phyloP scores from a whole-genome alignment of 2,888 invertebrate genomes.

The Chrysolina oricalcia region DNA sequence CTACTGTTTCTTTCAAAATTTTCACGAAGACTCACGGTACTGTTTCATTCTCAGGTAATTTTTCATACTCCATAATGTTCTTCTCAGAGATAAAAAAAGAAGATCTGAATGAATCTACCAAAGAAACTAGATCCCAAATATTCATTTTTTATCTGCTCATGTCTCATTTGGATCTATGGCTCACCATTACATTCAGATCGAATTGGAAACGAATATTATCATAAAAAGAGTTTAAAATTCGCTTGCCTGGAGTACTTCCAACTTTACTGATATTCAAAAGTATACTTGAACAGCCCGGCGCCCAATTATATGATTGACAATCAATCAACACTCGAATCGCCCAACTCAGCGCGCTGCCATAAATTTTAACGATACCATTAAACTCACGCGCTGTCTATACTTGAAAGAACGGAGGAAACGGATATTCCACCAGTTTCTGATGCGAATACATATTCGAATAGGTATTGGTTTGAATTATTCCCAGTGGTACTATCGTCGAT shows the following conservation, averaged over 20 bases:
- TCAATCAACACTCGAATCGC: conserved; percentile 30
- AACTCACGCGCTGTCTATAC: conserved; percentile 11
- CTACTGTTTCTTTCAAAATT: too few species aligned
- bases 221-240: not conserved
- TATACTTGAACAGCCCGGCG: not conserved
- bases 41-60: too few species aligned
- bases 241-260: not conserved
- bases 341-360: conserved; percentile 13
- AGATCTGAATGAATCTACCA: too few species aligned
- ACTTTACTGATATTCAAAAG: conserved; percentile 1
- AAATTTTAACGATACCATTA: conserved; percentile 28
- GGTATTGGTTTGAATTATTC: not conserved
- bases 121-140: too few species aligned
- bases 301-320: conserved; percentile 34
- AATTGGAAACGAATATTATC: not conserved
- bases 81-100: too few species aligned
- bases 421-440: not conserved
- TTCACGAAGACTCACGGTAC: too few species aligned
- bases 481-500: not conserved
- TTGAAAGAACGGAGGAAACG: conserved; percentile 4
- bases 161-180: not conserved
- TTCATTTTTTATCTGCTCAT: too few species aligned
- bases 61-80: too few species aligned
- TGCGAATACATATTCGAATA: not conserved
- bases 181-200: not conserved